A percentile compares a stretch with the other conserved stretches of the same genome.
phyloP scores from a whole-genome alignment of 2,888 invertebrate genomes.

The Harpagoxenus sublaevis region DNA sequence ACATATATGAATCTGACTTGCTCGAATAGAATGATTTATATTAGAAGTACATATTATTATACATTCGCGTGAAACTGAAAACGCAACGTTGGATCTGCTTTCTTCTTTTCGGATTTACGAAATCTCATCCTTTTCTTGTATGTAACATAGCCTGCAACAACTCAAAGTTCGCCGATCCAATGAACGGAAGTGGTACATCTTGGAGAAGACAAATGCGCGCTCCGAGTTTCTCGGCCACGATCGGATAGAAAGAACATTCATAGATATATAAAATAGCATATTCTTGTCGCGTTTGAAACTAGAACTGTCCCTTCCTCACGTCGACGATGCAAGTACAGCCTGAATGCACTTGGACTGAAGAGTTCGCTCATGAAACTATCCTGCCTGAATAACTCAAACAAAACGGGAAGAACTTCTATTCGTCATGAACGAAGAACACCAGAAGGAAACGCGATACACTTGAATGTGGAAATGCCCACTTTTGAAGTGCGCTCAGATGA shows the following conservation, averaged over 20 bases:
- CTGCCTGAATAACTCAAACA: conserved; percentile 46
- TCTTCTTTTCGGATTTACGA: conserved; percentile 63
- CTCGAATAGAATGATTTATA: background rate
- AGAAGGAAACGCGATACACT: conserved; percentile 34
- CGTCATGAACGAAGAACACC: conserved; percentile 23
- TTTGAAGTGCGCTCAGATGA: conserved; percentile 43
- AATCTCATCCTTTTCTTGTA: conserved; percentile 58
- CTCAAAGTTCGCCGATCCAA: conserved; percentile 76
- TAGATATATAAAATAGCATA: conserved; percentile 53
- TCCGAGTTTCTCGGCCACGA: conserved; percentile 75
- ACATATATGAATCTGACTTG: background rate
- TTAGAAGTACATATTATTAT: conserved; percentile 57
- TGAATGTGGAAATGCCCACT: conserved; percentile 51
- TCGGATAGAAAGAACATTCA: conserved; percentile 59
- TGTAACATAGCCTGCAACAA: conserved; percentile 66
- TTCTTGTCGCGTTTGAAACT: conserved; percentile 57
- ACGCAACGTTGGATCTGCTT: conserved; percentile 41
- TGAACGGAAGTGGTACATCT: conserved; percentile 70
- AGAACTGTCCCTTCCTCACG: conserved; percentile 30
- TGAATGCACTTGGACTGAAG: conserved; percentile 47
- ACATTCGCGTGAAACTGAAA: conserved; percentile 56
- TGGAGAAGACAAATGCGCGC: conserved; percentile 73
- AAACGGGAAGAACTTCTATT: conserved; percentile 38
- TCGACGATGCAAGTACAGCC: conserved; percentile 18
- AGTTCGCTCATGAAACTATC: conserved; percentile 47